Base-by-base conservation (phyloP, 2,888 invertebrate genomes). In the Resseliella maxima region DNA sequence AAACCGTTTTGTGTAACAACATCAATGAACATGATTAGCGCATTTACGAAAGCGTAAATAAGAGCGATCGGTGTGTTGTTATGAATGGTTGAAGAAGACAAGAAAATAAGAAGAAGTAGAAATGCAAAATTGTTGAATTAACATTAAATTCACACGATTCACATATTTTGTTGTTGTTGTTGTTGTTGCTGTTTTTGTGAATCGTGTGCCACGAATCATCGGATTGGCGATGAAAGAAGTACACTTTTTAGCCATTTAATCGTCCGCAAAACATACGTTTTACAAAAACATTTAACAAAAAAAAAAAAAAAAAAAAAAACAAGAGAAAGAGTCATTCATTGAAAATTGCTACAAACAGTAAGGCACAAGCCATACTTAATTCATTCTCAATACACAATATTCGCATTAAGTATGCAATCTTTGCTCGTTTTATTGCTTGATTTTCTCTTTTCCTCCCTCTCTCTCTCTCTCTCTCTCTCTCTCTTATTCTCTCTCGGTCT, bases 171-270 rank as follows among this genome's bases (percentile, higher is more conserved):
- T 59, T 59, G 59, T 3, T n/a, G 59, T 15, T 24, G 59, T 6
- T 50, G 2, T 18, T 50, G 8, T 50, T 18, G 8, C 46, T 50
- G 8, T 50, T 50, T 50, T 50, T 6, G 18, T 50, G 59, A 24
- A 72, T 72, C 72, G 72, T 72, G 72, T 72, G 72, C 72, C 72
- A 72, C 35, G 72, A 72, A 31, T 72, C 72, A 72, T 72, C 27
- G 59, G 8, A 50, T 5, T 5, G 2, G 6, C 18, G 27, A 2
- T 31, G n/a, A 27, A 72, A 72, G 31, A 35, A 31, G 72, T 35
- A 72, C 72, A 72, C 59, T 59, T 72, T 72, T 72, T 18, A 59
- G 59, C 72, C 50, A 27, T 12, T 72, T 31, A 27, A 72, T 18
- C 27, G 18, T 59, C 59, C 46, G 31, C 31, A 72, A 35, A 72